phyloP scores from a whole-genome alignment of 1,140 invertebrate genomes.

The Platyura marginata region DNA sequence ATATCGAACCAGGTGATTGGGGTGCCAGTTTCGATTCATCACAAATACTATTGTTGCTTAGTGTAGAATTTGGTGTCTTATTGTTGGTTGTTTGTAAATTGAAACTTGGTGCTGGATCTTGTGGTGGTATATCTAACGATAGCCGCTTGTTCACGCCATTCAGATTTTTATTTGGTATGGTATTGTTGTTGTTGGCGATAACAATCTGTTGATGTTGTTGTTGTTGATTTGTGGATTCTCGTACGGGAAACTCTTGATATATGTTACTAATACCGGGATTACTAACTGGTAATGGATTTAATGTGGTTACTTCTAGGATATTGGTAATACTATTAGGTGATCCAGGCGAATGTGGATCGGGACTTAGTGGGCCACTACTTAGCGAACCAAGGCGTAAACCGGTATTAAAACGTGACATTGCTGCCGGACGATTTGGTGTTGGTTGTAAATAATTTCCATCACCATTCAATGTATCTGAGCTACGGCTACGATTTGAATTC shows the following conservation, averaged over 20 bases:
- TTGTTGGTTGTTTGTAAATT: slow-evolving; percentile 25
- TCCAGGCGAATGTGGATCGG: slow-evolving; percentile 25
- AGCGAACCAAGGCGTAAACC: slow-evolving; percentile 12
- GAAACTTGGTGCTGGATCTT: slow-evolving; percentile 24
- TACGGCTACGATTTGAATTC: slow-evolving; percentile 1
- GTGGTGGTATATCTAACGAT: slow-evolving; percentile 24
- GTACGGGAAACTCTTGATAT: slow-evolving; percentile 22
- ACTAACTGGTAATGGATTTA: slow-evolving; percentile 20
- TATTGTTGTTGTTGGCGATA: slow-evolving; percentile 24
- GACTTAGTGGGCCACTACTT: slow-evolving; percentile 13
- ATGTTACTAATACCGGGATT: slow-evolving; percentile 9
- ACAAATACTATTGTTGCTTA: too few relatives aligned
- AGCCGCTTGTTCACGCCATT: slow-evolving; percentile 13
- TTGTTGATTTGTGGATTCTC: slow-evolving; percentile 32
- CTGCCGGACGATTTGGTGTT: slow-evolving; percentile 21
- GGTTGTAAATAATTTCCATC: slow-evolving; percentile 32
- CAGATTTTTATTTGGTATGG: slow-evolving; percentile 22
- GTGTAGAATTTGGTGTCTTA: background rate
- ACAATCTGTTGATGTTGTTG: slow-evolving; percentile 12
- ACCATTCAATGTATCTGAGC: slow-evolving; percentile 15
- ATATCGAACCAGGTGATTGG: background rate
- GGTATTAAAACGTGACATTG: slow-evolving; percentile 15
- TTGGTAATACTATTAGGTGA: slow-evolving; percentile 29
- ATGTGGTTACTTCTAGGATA: slow-evolving; percentile 29
- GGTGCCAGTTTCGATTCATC: too few relatives aligned